Percentiles rank a stretch among this genome's conserved stretches.
phyloP scores from a whole-genome alignment of 2,113 vertebrate species.

The Pimephales promelas region DNA sequence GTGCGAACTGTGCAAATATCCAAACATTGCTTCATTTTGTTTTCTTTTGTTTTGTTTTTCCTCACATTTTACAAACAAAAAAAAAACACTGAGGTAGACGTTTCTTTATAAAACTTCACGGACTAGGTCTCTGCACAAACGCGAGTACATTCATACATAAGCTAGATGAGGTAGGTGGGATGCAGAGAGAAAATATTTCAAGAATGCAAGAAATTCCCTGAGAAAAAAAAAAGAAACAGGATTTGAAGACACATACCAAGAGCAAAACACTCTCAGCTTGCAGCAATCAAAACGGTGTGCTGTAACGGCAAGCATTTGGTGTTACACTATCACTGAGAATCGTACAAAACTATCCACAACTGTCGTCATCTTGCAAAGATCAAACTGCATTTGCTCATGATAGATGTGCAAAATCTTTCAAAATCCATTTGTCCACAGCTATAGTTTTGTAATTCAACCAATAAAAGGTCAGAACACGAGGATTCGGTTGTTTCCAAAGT shows the following conservation, averaged over 20 bases:
- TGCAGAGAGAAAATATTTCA: constrained; percentile 84
- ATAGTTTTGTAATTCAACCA: constrained; percentile 33
- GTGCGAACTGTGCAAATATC: constrained; percentile 67
- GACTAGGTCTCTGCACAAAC: constrained; percentile 91
- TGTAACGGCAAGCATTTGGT: constrained; percentile 40
- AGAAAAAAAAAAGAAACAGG: constrained; percentile 77
- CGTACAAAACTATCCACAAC: constrained; percentile 27
- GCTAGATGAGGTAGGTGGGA: constrained; percentile 98
- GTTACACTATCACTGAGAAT: constrained; percentile 40
- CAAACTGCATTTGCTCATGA: constrained; percentile 53
- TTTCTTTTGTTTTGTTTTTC: constrained; percentile 25
- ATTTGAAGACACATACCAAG: constrained; percentile 57
- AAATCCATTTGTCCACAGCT: constrained; percentile 20
- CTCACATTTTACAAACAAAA: constrained; percentile 56
- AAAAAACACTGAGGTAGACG: constrained; percentile 78
- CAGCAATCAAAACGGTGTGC: constrained; percentile 20
- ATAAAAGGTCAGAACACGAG: constrained; percentile 84
- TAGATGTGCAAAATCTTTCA: constrained; percentile 55
- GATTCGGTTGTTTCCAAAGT: constrained; percentile 99
- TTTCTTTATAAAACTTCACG: constrained; percentile 87
- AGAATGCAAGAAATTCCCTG: constrained; percentile 94
- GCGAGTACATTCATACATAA: constrained; percentile 95
- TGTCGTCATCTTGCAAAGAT: constrained; percentile 41
- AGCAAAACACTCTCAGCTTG: constrained; percentile 45
- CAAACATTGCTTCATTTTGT: constrained; percentile 60